phyloP scores from a whole-genome alignment of 1,140 invertebrate species.

The Planococcus citri region DNA sequence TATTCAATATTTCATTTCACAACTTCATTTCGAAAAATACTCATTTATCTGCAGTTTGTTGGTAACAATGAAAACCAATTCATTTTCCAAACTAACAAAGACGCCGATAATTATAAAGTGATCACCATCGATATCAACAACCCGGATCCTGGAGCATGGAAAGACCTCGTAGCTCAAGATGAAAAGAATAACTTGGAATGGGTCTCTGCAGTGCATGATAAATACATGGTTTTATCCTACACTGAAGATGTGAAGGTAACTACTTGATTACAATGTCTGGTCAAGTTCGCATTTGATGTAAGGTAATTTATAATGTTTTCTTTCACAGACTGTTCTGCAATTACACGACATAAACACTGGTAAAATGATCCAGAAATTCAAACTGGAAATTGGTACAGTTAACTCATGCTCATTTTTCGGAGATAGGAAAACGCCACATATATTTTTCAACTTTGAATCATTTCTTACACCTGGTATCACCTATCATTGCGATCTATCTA shows the following conservation, averaged over 20 bases:
- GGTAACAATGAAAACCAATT: slow-evolving; percentile 74
- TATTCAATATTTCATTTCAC: too few species aligned
- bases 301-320: too few species aligned
- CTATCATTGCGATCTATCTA: slow-evolving; percentile 72
- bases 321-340: slow-evolving; percentile 74
- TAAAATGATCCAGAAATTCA: slow-evolving; percentile 53
- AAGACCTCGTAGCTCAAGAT: slow-evolving; percentile 71
- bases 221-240: slow-evolving; percentile 84
- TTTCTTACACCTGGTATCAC: slow-evolving; percentile 86
- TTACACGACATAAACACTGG: slow-evolving; percentile 65
- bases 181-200: slow-evolving; percentile 78
- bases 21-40: slow-evolving; percentile 18
- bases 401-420: slow-evolving; percentile 70
- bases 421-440: slow-evolving; percentile 69
- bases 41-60: slow-evolving; percentile 59
- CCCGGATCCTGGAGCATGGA: slow-evolving; percentile 82
- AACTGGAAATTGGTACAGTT: slow-evolving; percentile 79
- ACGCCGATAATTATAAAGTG: slow-evolving; percentile 80
- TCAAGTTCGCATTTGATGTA: too few species aligned
- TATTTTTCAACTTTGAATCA: slow-evolving; percentile 89
- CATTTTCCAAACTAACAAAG: slow-evolving; percentile 85
- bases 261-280: too few species aligned
- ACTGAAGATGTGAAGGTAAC: slow-evolving; percentile 90
- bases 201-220: slow-evolving; percentile 63
- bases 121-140: slow-evolving; percentile 40